phyloP scores from a whole-genome alignment of 2,113 vertebrate species.

The Saccopteryx bilineata region DNA sequence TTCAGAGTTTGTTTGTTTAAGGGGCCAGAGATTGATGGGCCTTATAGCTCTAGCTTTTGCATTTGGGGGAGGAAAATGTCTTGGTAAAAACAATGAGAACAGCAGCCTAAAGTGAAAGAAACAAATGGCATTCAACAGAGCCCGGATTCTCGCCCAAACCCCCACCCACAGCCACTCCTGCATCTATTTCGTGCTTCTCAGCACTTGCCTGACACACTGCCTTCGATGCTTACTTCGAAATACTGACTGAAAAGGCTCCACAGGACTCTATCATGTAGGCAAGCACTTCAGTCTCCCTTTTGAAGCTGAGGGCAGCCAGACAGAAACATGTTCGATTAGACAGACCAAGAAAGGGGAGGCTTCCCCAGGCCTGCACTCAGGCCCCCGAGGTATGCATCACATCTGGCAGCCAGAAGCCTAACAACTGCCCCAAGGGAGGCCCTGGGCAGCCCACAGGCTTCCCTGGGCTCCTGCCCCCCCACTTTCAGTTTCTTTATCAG shows the following conservation, averaged over 20 bases:
- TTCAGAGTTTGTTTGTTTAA: not conserved
- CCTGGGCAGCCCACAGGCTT: not conserved
- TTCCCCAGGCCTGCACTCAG: not conserved
- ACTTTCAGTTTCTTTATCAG: slow-evolving; percentile 58
- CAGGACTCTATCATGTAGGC: not conserved
- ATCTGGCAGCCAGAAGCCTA: not conserved
- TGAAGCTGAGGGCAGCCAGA: not conserved
- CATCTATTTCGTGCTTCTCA: not conserved
- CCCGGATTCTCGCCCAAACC: slow-evolving; percentile 16
- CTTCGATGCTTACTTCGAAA: slow-evolving; percentile 29
- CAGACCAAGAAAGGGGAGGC: not conserved
- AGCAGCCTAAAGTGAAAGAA: slow-evolving; percentile 11
- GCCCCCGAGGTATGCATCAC: not conserved
- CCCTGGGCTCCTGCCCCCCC: not conserved
- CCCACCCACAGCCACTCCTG: not conserved
- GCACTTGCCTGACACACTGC: not conserved
- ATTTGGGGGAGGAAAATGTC: not conserved
- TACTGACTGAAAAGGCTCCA: not conserved
- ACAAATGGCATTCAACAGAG: not conserved
- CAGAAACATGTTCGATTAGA: not conserved
- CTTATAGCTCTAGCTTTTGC: not conserved
- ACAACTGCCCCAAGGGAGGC: not conserved
- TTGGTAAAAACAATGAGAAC: not conserved
- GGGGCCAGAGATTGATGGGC: not conserved
- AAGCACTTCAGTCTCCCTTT: not conserved